A percentile compares a stretch with the other conserved stretches of the same genome.
These are phyloP conservation scores for Mixornis gularis DNA, from an alignment of 2,113 vertebrate genomes.

Conservation along the genomic window DNA sequence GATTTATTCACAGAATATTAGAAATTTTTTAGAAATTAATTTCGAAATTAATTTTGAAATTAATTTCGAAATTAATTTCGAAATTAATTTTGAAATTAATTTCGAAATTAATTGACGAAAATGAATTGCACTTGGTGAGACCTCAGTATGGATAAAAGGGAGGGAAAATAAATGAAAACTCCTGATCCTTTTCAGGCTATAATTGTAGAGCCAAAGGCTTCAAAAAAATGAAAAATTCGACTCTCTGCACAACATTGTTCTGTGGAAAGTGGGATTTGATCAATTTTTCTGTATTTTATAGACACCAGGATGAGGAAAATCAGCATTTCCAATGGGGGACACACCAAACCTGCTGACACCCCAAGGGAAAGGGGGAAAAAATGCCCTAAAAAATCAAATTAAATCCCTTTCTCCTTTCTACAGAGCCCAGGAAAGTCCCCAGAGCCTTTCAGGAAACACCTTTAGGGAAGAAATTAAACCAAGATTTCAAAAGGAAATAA, in stretches of 20 bases:
- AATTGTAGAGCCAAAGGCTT: neutral
- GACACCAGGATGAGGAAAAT: neutral
- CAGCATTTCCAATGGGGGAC: neutral
- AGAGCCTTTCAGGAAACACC: neutral
- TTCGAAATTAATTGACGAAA: fast-evolving
- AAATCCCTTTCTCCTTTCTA: neutral
- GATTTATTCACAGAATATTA: neutral
- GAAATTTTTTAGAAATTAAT: neutral
- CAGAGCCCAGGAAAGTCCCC: neutral
- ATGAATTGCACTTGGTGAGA: fast-evolving
- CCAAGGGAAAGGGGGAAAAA: neutral
- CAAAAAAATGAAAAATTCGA: neutral
- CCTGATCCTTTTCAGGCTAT: neutral
- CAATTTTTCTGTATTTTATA: fast-evolving
- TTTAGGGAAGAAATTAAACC: neutral
- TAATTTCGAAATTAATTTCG: no score
- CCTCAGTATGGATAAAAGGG: fast-evolving
- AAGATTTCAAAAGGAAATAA: neutral
- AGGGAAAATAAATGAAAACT: neutral
- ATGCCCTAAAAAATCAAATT: neutral
- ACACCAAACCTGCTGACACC: neutral
- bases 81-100: neutral
- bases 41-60: no score
- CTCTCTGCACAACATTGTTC: fast-evolving
- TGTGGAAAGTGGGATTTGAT: neutral